Evolutionary conservation across 2,797 vertebrate genomes (phyloP), one percentile per base, ranked within the genome.

Genomic region (Mormyrops boulengeri): DNA sequence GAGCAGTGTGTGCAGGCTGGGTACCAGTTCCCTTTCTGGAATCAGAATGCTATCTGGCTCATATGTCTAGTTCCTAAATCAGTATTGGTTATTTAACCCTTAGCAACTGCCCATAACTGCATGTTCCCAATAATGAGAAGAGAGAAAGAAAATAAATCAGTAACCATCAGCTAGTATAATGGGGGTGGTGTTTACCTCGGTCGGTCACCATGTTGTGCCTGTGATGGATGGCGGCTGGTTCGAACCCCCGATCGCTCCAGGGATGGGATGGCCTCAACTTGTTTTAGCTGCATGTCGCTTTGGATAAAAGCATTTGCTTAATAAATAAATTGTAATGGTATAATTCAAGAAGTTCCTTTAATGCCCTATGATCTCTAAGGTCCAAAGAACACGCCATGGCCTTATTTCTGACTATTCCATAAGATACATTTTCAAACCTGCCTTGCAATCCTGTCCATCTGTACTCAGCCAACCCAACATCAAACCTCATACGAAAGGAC

Each of bases 21-120:
- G 14, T 50, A 85, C 50, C 85, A 55, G 50, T 87, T 87, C 85
- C 52, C 85, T 87, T 87, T 87, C 53, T 87, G 52, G 50, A 87
- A 57, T 44, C 12, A 14, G 49, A 57, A 55, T 14, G 5, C 85
- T 4, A 14, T 38, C 50, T 55, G 49, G 26, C 30, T 38, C 53
- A 87, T 52, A 55, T 41, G 26, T 53, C 84, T 30, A 53, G n/a
- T 50, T 85, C 49, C 84, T 52, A 53, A n/a, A 14, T 53, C 84
- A 14, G 50, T 19, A 38, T 52, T n/a, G 52, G 82, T 50, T 49
- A 85, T 12, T 49, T 85, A 50, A 85, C 82, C 47, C 49, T 85
- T 22, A 49, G 82, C 47, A 50, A 85, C 44, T 44, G 47, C 38
- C 8, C 47, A 85, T 26, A 47, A 82, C 44, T 52, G 82, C 82